Evolutionary conservation across 2,888 invertebrate species (phyloP).

Genomic region (Auanema freiburgensis): DNA sequence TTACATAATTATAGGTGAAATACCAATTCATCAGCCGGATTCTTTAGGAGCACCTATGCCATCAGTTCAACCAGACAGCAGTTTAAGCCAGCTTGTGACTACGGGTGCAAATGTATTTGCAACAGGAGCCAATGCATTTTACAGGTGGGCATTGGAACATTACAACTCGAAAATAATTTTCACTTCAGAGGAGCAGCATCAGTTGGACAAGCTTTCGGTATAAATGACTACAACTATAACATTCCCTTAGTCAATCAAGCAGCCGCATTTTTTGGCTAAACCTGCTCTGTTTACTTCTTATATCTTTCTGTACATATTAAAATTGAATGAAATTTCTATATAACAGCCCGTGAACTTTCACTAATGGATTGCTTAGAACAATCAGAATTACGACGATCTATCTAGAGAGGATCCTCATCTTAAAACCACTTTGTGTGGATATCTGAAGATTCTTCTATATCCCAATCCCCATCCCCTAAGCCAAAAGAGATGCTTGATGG

Average conservation of each 20-base stretch:
- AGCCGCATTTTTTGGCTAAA: slow-evolving; percentile 28
- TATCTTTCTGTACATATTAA: no score
- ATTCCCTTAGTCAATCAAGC: slow-evolving; percentile 39
- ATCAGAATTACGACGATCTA: no score
- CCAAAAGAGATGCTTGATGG: no score
- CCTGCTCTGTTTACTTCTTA: no score
- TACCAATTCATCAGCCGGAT: slow-evolving; percentile 17
- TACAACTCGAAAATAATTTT: background rate
- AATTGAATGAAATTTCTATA: no score
- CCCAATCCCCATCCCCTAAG: no score
- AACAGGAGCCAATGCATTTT: slow-evolving; percentile 39
- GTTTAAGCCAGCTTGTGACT: slow-evolving; percentile 29
- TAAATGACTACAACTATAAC: slow-evolving; percentile 33
- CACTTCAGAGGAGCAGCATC: slow-evolving; percentile 38
- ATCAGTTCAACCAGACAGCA: slow-evolving; percentile 9
- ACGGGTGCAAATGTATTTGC: slow-evolving; percentile 43
- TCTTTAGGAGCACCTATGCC: slow-evolving; percentile 7
- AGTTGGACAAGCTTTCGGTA: slow-evolving; percentile 42
- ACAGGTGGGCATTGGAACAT: slow-evolving; percentile 23
- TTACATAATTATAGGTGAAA: slow-evolving; percentile 13
- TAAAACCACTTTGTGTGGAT: no score
- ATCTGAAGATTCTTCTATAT: no score
- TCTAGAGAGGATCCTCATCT: no score
- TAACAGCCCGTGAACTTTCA: no score
- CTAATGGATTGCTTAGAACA: no score